Evolutionary conservation across 1,140 invertebrate genomes (phyloP).

Genomic region (Tetraneura akinire): DNA sequence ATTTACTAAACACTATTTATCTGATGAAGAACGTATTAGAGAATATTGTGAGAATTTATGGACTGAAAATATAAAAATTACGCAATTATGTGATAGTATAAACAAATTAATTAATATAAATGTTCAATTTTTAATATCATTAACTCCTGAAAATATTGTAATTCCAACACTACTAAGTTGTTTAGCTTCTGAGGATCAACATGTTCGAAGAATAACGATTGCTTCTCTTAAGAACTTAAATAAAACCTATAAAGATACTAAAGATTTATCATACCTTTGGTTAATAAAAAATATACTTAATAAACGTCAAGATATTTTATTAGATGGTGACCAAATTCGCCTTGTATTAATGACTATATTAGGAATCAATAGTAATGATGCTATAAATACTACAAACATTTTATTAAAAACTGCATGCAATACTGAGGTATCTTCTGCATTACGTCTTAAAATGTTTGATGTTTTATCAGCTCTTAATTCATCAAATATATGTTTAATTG

Average conservation of each 20-base stretch:
- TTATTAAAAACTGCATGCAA: conserved; percentile 42
- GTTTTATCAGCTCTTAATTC: conserved; percentile 28
- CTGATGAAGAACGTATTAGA: conserved; percentile 25
- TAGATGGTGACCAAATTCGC: conserved; percentile 35
- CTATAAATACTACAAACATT: conserved; percentile 68
- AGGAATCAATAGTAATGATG: conserved; percentile 92
- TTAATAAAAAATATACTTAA: conserved; percentile 23
- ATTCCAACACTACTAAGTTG: conserved; percentile 37
- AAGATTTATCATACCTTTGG: conserved; percentile 7
- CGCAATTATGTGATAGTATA: conserved; percentile 13
- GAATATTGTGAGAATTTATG: conserved; percentile 41
- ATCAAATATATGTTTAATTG: neutral
- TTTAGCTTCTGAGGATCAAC: conserved; percentile 8
- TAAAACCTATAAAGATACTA: conserved; percentile 29
- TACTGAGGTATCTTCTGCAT: conserved; percentile 18
- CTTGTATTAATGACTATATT: conserved; percentile 54
- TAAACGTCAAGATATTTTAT: conserved; percentile 33
- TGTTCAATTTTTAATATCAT: conserved; percentile 14
- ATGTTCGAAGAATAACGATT: conserved; percentile 1
- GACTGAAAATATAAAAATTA: conserved; percentile 27
- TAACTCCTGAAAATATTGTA: neutral
- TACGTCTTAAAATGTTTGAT: conserved; percentile 44
- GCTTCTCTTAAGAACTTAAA: conserved; percentile 20
- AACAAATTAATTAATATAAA: conserved; percentile 1
- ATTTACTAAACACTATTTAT: conserved; percentile 11